Base-by-base conservation (phyloP, 2,888 invertebrate species). In the Mycogona germanica region DNA sequence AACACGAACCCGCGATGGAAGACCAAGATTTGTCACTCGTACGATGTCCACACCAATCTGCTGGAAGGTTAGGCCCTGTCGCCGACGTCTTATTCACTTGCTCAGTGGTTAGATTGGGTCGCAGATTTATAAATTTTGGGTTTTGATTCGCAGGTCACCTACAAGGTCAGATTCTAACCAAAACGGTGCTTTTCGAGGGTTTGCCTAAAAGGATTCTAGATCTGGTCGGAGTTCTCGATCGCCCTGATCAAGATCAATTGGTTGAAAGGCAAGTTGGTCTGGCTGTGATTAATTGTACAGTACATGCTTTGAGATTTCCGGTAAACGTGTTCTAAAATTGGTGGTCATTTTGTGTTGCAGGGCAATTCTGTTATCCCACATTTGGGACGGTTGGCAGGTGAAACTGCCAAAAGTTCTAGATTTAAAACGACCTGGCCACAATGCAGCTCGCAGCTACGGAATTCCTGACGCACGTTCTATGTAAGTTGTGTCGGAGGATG, bases 341-440 rank as follows among this genome's bases (percentile, higher is more conserved):
- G 14, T 48, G 6, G 17, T 32, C 21, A 37, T 7, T 48, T 17
- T 51, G 7, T 28, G 23, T n/a, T 53, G n/a, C 21, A 55, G 55
- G 23, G 7, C 7, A n/a, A 52, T 55, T 21, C 17, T 42, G 19
- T 14, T 45, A 7, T 51, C 55, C 5, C 37, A 30, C n/a, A 28
- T 54, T 29, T 53, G 25, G 17, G 57, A 57, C 54, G 57, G 50
- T 2, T 50, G 42, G 25, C 54, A 57, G 35, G 35, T 25, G 1
- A 44, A 21, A 40, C 35, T 57, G 37, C 57, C 57, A 9, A 57
- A 51, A 45, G 30, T 3, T 7, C 37, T 54, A 5, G 51, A 44
- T 25, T 3, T 44, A 6, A 19, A 6, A 2, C 41, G 12, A 30
- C 26, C 32, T 21, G 44, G 51, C 2, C 2, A 9, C 12, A 26